A percentile compares a stretch with the other conserved stretches of the same genome.
These are phyloP conservation scores for Platichthys flesus DNA, from an alignment of 2,113 vertebrate species.

Conservation along the genomic window DNA sequence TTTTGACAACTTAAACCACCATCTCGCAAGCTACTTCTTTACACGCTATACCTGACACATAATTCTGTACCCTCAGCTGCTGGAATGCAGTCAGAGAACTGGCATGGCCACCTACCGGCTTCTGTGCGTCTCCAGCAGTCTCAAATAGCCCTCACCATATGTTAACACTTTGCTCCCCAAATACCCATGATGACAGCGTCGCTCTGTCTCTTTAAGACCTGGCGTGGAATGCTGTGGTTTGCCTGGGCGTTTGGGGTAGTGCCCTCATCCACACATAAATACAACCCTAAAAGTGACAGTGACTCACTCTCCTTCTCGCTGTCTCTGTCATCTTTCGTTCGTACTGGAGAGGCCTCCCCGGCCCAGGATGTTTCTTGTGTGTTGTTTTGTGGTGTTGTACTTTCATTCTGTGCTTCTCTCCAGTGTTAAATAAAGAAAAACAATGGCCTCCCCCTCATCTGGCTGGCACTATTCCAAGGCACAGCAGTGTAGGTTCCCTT, in stretches of 20 bases:
- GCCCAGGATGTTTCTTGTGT: slow-evolving; percentile 8
- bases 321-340: slow-evolving; percentile 46
- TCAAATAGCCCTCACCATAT: slow-evolving; percentile 67
- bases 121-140: slow-evolving; percentile 54
- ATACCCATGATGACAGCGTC: slow-evolving; percentile 70
- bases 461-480: slow-evolving; percentile 32
- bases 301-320: slow-evolving; percentile 58
- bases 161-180: slow-evolving; percentile 78
- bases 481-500: slow-evolving; percentile 51
- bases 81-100: slow-evolving; percentile 27
- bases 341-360: not conserved
- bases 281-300: slow-evolving; percentile 62
- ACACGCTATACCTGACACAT: not conserved
- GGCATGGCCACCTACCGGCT: slow-evolving; percentile 63
- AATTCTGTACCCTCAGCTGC: slow-evolving; percentile 5
- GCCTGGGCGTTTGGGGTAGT: slow-evolving; percentile 79
- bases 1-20: not conserved
- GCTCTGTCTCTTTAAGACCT: slow-evolving; percentile 79
- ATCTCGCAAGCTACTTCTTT: not conserved
- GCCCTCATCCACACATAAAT: slow-evolving; percentile 78
- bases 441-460: slow-evolving; percentile 19
- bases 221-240: slow-evolving; percentile 81
- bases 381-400: slow-evolving; percentile 4
- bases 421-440: slow-evolving; percentile 1
- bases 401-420: slow-evolving; percentile 2